Evolutionary conservation across 2,113 vertebrate species (phyloP).

Genomic region (Ascaphus truei): DNA sequence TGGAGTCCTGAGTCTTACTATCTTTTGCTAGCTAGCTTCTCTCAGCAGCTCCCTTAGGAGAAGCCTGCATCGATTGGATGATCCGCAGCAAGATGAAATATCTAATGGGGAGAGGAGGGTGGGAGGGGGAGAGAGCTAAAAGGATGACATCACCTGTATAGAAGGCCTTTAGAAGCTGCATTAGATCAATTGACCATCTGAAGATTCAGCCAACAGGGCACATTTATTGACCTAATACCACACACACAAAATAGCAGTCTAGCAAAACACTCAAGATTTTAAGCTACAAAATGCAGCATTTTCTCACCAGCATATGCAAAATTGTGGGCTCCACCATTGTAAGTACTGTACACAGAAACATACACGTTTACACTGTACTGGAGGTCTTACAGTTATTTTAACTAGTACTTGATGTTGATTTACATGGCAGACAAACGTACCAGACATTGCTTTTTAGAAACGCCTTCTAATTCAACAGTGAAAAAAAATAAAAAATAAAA

Average conservation of each 20-base stretch:
- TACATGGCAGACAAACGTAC: too few relatives aligned
- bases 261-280: too few relatives aligned
- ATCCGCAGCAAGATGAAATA: slow-evolving; percentile 83
- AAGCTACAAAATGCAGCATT: too few relatives aligned
- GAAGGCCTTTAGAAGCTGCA: slow-evolving; percentile 82
- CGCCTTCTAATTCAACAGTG: too few relatives aligned
- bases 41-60: slow-evolving; percentile 77
- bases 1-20: slow-evolving; percentile 65
- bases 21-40: slow-evolving; percentile 55
- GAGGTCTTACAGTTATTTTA: too few relatives aligned
- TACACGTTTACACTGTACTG: too few relatives aligned
- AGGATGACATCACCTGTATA: slow-evolving; percentile 82
- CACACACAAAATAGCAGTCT: slow-evolving; percentile 41
- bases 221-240: slow-evolving; percentile 73
- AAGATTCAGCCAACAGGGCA: slow-evolving; percentile 74
- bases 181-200: slow-evolving; percentile 91
- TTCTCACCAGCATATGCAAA: too few relatives aligned
- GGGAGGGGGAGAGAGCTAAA: slow-evolving; percentile 86
- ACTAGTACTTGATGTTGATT: too few relatives aligned
- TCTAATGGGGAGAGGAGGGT: slow-evolving; percentile 84
- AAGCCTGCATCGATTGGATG: slow-evolving; percentile 81
- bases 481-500: too few relatives aligned
- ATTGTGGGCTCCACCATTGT: too few relatives aligned
- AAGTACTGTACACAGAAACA: too few relatives aligned
- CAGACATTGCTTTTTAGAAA: too few relatives aligned